Percentiles rank a stretch among this genome's conserved stretches.
Evolutionary conservation across 2,797 vertebrate species (phyloP).

Genomic region (Onychomys arenicola): DNA sequence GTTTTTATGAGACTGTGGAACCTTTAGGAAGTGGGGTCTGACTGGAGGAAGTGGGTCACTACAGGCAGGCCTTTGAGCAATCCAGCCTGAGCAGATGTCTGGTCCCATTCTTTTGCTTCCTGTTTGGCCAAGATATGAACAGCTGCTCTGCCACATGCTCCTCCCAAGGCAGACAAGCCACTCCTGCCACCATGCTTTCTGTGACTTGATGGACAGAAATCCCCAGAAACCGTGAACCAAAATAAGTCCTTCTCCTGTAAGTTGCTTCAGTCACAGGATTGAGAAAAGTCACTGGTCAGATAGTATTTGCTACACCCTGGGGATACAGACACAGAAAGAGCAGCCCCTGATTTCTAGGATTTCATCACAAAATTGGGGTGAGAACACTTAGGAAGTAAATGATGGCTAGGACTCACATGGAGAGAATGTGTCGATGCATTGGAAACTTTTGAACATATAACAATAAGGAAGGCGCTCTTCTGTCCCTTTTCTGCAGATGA

Average conservation of each 20-base stretch:
- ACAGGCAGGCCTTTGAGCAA: not conserved
- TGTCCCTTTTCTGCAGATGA: not conserved
- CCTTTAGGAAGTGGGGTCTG: not conserved
- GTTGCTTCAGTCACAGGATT: not conserved
- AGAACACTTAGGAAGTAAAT: not conserved
- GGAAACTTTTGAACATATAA: not conserved
- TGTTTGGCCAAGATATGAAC: not conserved
- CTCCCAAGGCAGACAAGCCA: not conserved
- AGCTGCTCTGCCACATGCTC: not conserved
- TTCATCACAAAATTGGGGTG: not conserved
- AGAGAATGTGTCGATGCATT: not conserved
- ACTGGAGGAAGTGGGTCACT: not conserved
- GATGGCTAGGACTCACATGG: not conserved
- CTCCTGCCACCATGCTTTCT: not conserved
- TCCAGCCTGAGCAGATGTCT: not conserved
- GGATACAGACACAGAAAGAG: not conserved
- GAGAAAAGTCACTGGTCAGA: not conserved
- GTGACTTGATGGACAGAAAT: not conserved
- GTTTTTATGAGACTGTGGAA: not conserved
- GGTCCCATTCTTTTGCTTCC: not conserved
- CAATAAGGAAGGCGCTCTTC: not conserved
- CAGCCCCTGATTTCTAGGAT: not conserved
- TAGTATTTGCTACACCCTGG: not conserved
- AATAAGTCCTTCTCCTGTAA: not conserved
- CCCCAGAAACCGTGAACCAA: not conserved